Base-by-base conservation (phyloP, 35 echinoderm and acorn worm genomes). In the Ophioderma brevispina region DNA sequence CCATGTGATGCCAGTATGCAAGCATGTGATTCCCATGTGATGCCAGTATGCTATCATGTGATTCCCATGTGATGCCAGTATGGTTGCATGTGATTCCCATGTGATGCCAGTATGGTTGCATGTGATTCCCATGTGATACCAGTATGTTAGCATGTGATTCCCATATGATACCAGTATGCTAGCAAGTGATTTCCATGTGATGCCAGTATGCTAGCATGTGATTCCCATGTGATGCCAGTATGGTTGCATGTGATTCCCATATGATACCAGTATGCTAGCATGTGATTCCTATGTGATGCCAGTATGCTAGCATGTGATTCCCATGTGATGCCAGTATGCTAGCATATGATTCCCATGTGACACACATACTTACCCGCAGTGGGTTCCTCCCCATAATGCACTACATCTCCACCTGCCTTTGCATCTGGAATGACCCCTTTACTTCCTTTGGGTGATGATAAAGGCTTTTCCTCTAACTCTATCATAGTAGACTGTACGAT, bases 371-470 rank as follows among this genome's bases (percentile, higher is more conserved):
- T 84, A 94, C 95, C 88, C 92, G 95, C 90, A 13, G 94, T 89
- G 15, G 95, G 92, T 64, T 97, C 95, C 31, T 97, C 95, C 46
- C 84, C 86, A 79, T 94, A 94, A 76, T 87, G 91, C 63, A 94
- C 89, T 78, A 94, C 86, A 78, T 97, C 95, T 43, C 77, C 77
- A 6, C 37, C 85, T 39, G 40, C 77, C 13, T 77, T 77, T 23
- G 87, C 77, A 36, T 76, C 55, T 4, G 87, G 32, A 32, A 81
- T 77, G 4, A 78, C 32, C 0, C 55, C 76, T 1, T 52, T 37
- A 0, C 25, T 82, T 64, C 50, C 38, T 76, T 92, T 78, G 17
- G 87, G 76, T 55, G 92, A 59, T 39, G 87, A 17, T 31, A 49
- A 35, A 36, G 92, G 87, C 30, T 52, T 39, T 28, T 90, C 92